Evolutionary conservation across 1,140 invertebrate species (phyloP).

Genomic region (Scaptomyza hsui): DNA sequence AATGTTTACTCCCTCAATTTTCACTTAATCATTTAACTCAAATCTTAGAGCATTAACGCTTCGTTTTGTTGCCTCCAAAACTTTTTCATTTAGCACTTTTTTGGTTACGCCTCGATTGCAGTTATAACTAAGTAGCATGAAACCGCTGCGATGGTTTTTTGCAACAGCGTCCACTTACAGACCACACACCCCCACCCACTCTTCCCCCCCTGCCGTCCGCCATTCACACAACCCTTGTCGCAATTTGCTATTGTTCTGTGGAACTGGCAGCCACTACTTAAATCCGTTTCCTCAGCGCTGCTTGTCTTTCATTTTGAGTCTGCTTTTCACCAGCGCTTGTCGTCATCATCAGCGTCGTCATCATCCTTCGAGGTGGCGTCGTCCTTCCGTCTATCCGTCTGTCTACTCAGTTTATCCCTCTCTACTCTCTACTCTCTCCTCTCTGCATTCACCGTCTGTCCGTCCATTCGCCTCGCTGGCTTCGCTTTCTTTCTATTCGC

Average conservation of each 20-base stretch:
- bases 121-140: constrained; percentile 69
- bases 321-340: constrained; percentile 40
- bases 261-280: constrained; percentile 62
- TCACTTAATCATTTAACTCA: no score
- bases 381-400: not conserved
- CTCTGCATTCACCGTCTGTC: constrained; percentile 1
- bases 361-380: constrained; percentile 50
- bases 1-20: no score
- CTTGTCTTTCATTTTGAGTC: constrained; percentile 58
- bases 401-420: constrained; percentile 15
- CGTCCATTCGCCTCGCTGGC: constrained; percentile 31
- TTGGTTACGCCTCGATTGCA: constrained; percentile 33
- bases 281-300: constrained; percentile 67
- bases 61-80: not conserved
- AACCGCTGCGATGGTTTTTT: constrained; percentile 26
- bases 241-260: constrained; percentile 62
- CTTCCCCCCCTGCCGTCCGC: not conserved
- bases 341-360: constrained; percentile 42
- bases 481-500: constrained; percentile 77
- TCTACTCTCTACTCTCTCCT: constrained; percentile 15
- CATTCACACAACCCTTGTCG: constrained; percentile 2
- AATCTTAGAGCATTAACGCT: constrained; percentile 11
- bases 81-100: constrained; percentile 36
- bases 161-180: not conserved
- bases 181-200: not conserved